Evolutionary conservation across 2,888 invertebrate genomes (phyloP), one percentile per base, ranked within the genome.

Genomic region (Parasteatoda lunata): DNA sequence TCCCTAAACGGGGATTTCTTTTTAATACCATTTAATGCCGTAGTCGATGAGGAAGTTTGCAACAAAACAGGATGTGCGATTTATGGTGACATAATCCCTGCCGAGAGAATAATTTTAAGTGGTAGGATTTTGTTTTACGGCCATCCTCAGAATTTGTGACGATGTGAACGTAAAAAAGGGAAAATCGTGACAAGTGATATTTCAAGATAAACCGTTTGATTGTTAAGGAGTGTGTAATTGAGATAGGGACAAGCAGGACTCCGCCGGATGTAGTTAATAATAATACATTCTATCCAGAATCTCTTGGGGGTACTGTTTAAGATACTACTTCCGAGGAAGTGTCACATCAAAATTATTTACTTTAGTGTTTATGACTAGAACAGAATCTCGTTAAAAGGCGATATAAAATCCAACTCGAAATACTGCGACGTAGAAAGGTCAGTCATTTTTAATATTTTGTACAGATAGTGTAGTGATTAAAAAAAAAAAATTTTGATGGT

Each of bases 261-360:
- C n/a, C 9, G 73, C 73, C 73, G 73, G 73, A 73, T 73, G 73
- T 54, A 45, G 73, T 59, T 73, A 73, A 73, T 59, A 45, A 47
- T n/a, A 73, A 73, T 6, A 54, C 54, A 73, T 59, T 73, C 52
- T 54, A 54, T 73, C 73, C 11, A 30, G 54, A 54, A 54, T 73
- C 54, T 73, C 15, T 13, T 47, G 11, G 73, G 54, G 47, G 9
- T 30, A 15, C 54, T 73, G 54, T 54, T 13, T 8, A 54, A 8
- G 52, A 54, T 13, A n/a, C 54, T 30, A 54, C 73, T 54, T 13
- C 54, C 54, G 73, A 54, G 54, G 54, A 54, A 15, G 59, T 13
- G 59, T 13, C n/a, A 59, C n/a, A 9, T 59, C 59, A 13, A 59
- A 59, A 59, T 59, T 59, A 59, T 59, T 59, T 59, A n/a, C 59